Evolutionary conservation across 2,113 vertebrate species (phyloP), one percentile per base, ranked within the genome.

Genomic region (Tetraodon nigroviridis): DNA sequence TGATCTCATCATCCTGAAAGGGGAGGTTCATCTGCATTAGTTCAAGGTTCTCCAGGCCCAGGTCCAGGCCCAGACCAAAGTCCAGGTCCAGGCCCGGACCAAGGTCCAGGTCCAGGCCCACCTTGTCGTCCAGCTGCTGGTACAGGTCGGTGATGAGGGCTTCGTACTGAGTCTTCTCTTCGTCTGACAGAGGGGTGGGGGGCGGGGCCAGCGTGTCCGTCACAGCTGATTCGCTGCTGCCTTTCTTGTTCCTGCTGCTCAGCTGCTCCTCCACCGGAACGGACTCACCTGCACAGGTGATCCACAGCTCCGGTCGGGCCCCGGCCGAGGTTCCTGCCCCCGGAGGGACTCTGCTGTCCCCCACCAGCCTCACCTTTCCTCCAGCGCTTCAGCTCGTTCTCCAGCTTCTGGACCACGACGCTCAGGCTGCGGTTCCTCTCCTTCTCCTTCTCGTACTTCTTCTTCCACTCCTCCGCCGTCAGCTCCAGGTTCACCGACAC

Each of bases 361-460:
- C 5, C 42, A 3, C 32, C 6, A 1, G 8, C 32, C 7, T 2
- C 32, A 37, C 96, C 95, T 6, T 92, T 97, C 74, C 95, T 91
- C 96, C 95, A 97, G 63, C 95, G 90, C 78, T 93, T 95, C 5
- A 98, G 87, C 64, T 98, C 96, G 68, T 90, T 88, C 86, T 98
- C 96, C 40, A 96, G 88, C 50, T 93, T 93, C 78, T 97, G 94
- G 67, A 96, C 91, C 3, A 91, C 84, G 3, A 93, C 85, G 71
- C 91, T 96, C 6, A 96, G 82, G 47, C 88, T 89, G 73, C 93
- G 88, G 73, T 83, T 97, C 79, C 94, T 97, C 52, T 98, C 95
- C 22, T 97, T 98, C 79, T 99, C 94, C 68, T 96, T 97, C 80
- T 98, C 95, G 0, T 95, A 98, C 60, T 98, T 98, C 76, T 95